phyloP scores from a whole-genome alignment of 1,140 invertebrate species.

The Sarcophaga peregrina region DNA sequence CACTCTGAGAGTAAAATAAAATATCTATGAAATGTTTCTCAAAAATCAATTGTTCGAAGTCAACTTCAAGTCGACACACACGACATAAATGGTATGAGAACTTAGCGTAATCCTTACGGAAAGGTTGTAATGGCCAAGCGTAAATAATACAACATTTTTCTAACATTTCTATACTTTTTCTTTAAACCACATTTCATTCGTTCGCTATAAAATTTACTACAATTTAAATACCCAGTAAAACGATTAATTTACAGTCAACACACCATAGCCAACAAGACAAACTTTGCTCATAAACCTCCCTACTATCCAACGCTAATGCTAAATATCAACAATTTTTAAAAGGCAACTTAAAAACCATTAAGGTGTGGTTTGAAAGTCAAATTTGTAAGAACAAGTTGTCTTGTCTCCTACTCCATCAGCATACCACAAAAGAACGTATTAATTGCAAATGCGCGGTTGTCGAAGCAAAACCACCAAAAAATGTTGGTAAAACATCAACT shows the following conservation, averaged over 20 bases:
- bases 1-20: no score
- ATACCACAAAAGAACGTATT: constrained; percentile 46
- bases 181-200: background rate
- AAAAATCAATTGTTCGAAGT: no score
- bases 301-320: background rate
- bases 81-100: no score
- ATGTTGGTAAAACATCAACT: background rate
- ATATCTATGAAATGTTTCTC: no score
- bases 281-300: background rate
- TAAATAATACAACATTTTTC: no score
- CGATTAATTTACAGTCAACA: constrained; percentile 33
- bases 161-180: no score
- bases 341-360: constrained; percentile 17
- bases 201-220: background rate
- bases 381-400: constrained; percentile 3
- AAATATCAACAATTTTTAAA: constrained; percentile 17
- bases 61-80: no score
- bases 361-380: background rate
- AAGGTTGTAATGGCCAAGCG: no score
- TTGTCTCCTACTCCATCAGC: background rate
- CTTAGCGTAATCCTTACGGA: no score
- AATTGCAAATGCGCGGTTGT: constrained; percentile 47
- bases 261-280: background rate
- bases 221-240: background rate
- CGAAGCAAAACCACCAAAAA: constrained; percentile 4